Percentiles rank a stretch among this genome's conserved stretches.
Conservation (phyloP, 2,888 invertebrate genomes). For the Polyommatus icarus region DNA sequence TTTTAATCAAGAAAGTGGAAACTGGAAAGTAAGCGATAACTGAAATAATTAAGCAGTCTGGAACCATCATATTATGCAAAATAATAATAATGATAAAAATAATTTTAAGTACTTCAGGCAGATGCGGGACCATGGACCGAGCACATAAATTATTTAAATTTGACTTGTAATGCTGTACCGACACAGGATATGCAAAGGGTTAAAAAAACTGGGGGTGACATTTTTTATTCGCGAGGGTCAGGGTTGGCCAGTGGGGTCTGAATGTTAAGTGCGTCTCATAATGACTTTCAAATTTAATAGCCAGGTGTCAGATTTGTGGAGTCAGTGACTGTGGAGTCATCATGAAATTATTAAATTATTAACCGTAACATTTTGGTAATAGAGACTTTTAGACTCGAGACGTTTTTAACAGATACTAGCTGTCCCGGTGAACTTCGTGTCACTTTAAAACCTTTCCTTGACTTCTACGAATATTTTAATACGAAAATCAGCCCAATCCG, state of each 20-base stretch:
- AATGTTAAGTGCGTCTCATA: constrained; percentile 64
- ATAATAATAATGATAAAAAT: neutral
- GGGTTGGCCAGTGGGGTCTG: constrained; percentile 60
- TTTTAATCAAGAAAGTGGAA: too few species aligned
- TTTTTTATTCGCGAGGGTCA: constrained; percentile 68
- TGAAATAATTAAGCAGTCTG: neutral
- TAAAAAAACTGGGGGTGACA: constrained; percentile 68
- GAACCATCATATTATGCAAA: neutral
- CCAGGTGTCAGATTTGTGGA: constrained; percentile 24
- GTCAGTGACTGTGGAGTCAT: neutral
- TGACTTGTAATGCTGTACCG: constrained; percentile 76
- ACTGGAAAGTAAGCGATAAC: too few species aligned
- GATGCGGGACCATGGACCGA: constrained; percentile 59
- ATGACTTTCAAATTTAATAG: constrained; percentile 35
- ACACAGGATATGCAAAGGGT: constrained; percentile 79
- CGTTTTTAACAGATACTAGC: too few species aligned
- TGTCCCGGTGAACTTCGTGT: too few species aligned
- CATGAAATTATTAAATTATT: neutral
- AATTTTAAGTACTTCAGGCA: constrained; percentile 46
- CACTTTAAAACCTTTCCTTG: too few species aligned
- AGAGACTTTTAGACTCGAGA: neutral
- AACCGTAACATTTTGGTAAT: neutral
- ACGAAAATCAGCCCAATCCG: too few species aligned
- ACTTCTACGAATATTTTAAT: too few species aligned
- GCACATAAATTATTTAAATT: constrained; percentile 78